Conservation (phyloP, 2,113 vertebrate genomes). For the Thomomys bottae region DNA sequence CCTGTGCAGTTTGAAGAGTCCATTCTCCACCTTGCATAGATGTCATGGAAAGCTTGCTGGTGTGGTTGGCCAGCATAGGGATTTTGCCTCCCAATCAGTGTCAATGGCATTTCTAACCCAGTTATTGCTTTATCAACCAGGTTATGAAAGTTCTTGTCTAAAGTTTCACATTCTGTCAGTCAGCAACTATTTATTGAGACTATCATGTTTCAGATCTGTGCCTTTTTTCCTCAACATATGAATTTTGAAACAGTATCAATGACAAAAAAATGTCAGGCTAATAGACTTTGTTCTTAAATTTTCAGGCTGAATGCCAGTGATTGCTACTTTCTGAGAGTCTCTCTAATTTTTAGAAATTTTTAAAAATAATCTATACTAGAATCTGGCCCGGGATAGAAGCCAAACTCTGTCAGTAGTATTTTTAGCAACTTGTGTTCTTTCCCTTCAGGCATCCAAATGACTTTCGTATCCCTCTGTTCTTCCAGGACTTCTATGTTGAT, state of each 20-base stretch:
- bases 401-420: background rate
- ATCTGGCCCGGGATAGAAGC: background rate
- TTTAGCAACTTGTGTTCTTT: background rate
- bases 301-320: background rate
- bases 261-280: constrained; percentile 35
- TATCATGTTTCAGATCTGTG: background rate
- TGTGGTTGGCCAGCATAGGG: background rate
- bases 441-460: background rate
- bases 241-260: constrained; percentile 28
- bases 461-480: background rate
- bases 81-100: background rate
- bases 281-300: constrained; percentile 40
- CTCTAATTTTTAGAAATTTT: background rate
- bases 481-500: background rate
- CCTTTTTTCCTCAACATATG: constrained; percentile 23
- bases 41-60: background rate
- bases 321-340: background rate
- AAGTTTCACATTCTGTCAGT: constrained; percentile 18
- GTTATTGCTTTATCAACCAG: background rate
- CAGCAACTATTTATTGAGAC: background rate
- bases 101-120: background rate
- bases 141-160: constrained; percentile 35
- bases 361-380: constrained; percentile 10
- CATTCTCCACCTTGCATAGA: background rate
- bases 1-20: background rate